Evolutionary conservation across 2,888 invertebrate genomes (phyloP).

Genomic region (Zaprionus bogoriensis): DNA sequence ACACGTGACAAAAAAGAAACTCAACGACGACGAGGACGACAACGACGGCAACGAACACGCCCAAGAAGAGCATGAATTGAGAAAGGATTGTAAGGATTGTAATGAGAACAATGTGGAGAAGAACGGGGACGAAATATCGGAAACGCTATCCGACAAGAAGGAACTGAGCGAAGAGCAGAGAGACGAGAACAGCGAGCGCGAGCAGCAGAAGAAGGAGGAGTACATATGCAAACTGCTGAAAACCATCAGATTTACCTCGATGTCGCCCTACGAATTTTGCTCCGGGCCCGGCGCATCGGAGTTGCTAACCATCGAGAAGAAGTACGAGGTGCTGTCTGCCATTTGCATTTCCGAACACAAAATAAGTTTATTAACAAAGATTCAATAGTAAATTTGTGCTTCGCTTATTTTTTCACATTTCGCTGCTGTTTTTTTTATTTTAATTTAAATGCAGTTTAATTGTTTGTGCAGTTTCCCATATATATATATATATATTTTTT

Average conservation of each 20-base stretch:
- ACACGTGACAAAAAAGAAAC: too few relatives aligned
- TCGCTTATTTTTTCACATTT: not conserved
- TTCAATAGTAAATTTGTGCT: not conserved
- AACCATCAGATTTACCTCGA: constrained; percentile 31
- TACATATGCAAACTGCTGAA: constrained; percentile 31
- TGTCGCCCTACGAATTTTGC: constrained; percentile 46
- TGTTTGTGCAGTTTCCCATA: not conserved
- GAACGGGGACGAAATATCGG: not conserved
- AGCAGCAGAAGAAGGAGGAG: constrained; percentile 6
- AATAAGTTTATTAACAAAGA: not conserved
- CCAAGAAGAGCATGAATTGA: not conserved
- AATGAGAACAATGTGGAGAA: not conserved
- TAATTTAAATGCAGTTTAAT: not conserved
- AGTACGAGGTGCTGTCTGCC: constrained; percentile 32
- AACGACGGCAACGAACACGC: constrained; percentile 24
- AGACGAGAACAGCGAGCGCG: not conserved
- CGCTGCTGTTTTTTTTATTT: too few relatives aligned
- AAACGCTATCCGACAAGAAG: too few relatives aligned
- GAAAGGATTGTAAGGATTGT: too few relatives aligned
- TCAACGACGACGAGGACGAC: not conserved
- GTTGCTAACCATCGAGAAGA: constrained; percentile 30
- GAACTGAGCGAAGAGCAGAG: too few relatives aligned
- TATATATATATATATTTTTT: too few relatives aligned
- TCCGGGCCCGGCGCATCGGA: constrained; percentile 47
- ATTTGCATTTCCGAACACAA: constrained; percentile 44